Conservation (phyloP, 2,797 vertebrate species). For the Pangasius larnaudii region DNA sequence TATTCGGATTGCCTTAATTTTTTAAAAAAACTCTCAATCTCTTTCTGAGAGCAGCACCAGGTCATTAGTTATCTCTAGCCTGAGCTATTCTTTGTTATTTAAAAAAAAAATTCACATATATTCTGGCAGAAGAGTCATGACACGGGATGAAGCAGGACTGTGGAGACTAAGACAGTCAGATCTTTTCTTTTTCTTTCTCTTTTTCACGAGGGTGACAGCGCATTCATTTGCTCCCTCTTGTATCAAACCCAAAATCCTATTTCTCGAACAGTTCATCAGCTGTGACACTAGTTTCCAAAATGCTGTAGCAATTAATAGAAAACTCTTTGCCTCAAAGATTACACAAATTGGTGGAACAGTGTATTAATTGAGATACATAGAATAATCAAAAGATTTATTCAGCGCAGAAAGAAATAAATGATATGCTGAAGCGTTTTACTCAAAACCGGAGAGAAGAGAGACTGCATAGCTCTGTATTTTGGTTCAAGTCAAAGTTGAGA, state of each 20-base stretch:
- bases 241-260: conserved; percentile 50
- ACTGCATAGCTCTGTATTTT: background rate
- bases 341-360: conserved; percentile 55
- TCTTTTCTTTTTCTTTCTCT: background rate
- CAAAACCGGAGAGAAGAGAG: conserved; percentile 2
- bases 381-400: conserved; percentile 59
- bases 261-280: conserved; percentile 59
- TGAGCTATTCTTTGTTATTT: background rate
- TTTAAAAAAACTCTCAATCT: no score
- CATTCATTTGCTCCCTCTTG: background rate
- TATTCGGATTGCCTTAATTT: background rate
- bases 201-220: background rate
- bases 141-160: conserved; percentile 61
- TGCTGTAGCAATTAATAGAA: conserved; percentile 54
- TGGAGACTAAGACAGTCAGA: conserved; percentile 12
- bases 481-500: conserved; percentile 9
- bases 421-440: conserved; percentile 21
- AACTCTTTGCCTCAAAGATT: conserved; percentile 55
- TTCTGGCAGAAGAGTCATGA: conserved; percentile 66
- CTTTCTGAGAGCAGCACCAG: background rate
- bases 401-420: conserved; percentile 48
- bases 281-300: conserved; percentile 52
- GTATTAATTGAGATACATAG: conserved; percentile 58
- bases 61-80: background rate
- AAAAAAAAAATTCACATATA: background rate